Base-by-base conservation (phyloP, 2,888 invertebrate species). In the Acrobasis repandana region DNA sequence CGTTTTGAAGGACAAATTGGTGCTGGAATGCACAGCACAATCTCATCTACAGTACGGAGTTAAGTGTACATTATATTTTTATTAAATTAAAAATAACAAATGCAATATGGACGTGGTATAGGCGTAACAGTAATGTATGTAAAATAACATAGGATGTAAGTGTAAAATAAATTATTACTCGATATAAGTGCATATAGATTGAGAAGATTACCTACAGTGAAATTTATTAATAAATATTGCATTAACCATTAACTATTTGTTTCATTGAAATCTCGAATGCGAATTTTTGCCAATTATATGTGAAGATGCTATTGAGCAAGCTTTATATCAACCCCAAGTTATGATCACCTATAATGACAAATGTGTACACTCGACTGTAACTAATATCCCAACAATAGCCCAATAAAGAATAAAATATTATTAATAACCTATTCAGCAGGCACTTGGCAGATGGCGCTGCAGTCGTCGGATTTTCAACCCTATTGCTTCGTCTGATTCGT, bases 201-300 rank as follows among this genome's bases (percentile, higher is more conserved):
- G 90, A 86, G 83, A 80, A 88, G 83, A 89, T 86, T 83, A 58
- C 58, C 49, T 50, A 90, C 89, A 88, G 88, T 90, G 90, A 91
- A 90, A 88, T 85, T 90, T 88, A 90, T 85, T 86, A 91, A 90
- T 92, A 92, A 92, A 92, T 90, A 90, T 86, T 85, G 88, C 88
- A 92, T 90, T 91, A 90, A 87, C 85, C 88, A 89, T 83, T 87
- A 70, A 8, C 20, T 48, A 66, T 62, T 74, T 69, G 73, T 74
- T 74, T 79, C 72, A 73, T 73, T 66, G 60, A 14, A 64, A 33
- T 38, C 36, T 57, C 38, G 58, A 57, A 54, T 43, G 38, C 18
- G 38, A 16, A 43, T 61, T 61, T 52, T 34, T 63, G 16, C 56
- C 11, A 28, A 48, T 57, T 16, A 49, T 57, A 47, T 43, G 36